Evolutionary conservation across 2,888 invertebrate genomes (phyloP).

Genomic region (Carabus problematicus): DNA sequence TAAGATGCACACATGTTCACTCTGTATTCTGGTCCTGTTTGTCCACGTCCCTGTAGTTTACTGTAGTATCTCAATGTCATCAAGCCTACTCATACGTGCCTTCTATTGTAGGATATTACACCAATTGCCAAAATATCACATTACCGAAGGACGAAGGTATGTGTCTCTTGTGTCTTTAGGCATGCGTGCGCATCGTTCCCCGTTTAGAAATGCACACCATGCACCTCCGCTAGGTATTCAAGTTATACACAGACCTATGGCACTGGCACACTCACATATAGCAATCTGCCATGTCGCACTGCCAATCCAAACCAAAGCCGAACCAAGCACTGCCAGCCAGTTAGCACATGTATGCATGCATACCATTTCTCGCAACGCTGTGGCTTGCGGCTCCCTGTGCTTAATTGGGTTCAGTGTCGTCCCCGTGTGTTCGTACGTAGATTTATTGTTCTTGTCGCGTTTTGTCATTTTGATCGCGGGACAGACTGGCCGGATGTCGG

Average conservation of each 20-base stretch:
- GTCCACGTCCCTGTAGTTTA: slow-evolving; percentile 14
- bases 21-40: too few relatives aligned
- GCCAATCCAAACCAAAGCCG: background rate
- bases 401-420: slow-evolving; percentile 7
- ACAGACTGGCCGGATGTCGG: slow-evolving; percentile 13
- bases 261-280: background rate
- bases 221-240: slow-evolving; percentile 14
- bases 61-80: slow-evolving; percentile 26
- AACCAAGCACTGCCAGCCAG: background rate
- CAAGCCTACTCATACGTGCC: slow-evolving; percentile 45
- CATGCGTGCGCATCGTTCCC: slow-evolving; percentile 28
- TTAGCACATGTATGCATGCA: slow-evolving; percentile 5
- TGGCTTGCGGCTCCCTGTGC: slow-evolving; percentile 1
- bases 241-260: background rate
- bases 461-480: slow-evolving; percentile 17
- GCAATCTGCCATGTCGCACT: background rate
- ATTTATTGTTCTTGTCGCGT: slow-evolving; percentile 19
- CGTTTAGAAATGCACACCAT: slow-evolving; percentile 29
- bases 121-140: slow-evolving; percentile 60
- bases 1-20: too few relatives aligned
- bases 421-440: slow-evolving; percentile 11
- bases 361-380: background rate
- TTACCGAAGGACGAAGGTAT: slow-evolving; percentile 59
- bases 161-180: slow-evolving; percentile 47
- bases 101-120: slow-evolving; percentile 59